Evolutionary conservation across 1,140 invertebrate genomes (phyloP).

Genomic region (Hypothenemus hampei): DNA sequence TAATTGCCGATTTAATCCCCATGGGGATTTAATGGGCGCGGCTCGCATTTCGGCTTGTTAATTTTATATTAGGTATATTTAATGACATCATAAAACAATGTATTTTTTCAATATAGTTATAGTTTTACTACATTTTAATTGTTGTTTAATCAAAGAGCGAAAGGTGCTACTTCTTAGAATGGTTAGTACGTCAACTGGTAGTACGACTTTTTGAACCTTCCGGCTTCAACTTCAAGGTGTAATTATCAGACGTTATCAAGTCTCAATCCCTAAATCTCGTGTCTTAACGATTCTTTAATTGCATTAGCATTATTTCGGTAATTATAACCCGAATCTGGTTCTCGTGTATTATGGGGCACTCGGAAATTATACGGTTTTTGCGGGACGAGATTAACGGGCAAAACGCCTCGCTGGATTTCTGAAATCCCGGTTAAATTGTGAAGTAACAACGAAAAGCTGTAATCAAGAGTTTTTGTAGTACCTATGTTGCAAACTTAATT

Average conservation of each 20-base stretch:
- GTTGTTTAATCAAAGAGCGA: not conserved
- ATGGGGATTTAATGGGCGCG: not conserved
- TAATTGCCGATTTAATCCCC: conserved; percentile 5
- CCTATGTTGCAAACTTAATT: too few relatives aligned
- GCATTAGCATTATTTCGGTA: conserved; percentile 8
- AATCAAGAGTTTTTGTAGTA: too few relatives aligned
- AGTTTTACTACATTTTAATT: too few relatives aligned
- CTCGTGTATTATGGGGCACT: not conserved
- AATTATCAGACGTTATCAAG: too few relatives aligned
- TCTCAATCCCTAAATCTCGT: not conserved
- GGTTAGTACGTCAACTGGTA: too few relatives aligned
- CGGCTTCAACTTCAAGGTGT: too few relatives aligned
- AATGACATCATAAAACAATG: too few relatives aligned
- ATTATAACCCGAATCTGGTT: not conserved
- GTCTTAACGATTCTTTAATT: conserved; percentile 10
- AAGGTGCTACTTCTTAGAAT: not conserved
- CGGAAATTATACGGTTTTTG: conserved; percentile 8
- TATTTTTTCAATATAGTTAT: too few relatives aligned
- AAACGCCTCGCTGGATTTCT: conserved; percentile 1
- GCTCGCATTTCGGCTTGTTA: conserved; percentile 5
- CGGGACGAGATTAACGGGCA: conserved; percentile 1
- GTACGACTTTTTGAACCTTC: too few relatives aligned
- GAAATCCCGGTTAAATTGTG: too few relatives aligned
- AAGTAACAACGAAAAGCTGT: too few relatives aligned
- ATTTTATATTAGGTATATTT: conserved; percentile 5